These are phyloP conservation scores for Mechanitis mazaeus DNA, from an alignment of 2,888 invertebrate genomes.

Conservation along the genomic window DNA sequence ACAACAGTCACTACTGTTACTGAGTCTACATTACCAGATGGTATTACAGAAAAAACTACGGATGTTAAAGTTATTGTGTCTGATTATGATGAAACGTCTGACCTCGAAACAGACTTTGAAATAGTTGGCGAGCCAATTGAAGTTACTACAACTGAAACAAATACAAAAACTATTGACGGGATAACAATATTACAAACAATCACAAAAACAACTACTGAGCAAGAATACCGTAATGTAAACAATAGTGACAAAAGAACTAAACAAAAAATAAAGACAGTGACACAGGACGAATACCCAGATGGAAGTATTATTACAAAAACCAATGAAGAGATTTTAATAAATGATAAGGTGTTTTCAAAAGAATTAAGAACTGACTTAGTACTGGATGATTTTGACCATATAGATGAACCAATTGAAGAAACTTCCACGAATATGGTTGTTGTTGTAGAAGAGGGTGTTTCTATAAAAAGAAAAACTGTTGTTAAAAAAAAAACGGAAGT, in stretches of 20 bases:
- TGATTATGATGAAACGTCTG: constrained; percentile 30
- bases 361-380: background rate
- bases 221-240: constrained; percentile 12
- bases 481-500: constrained; percentile 35
- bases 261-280: constrained; percentile 13
- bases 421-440: constrained; percentile 31
- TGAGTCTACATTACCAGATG: constrained; percentile 24
- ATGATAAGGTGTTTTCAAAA: background rate
- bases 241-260: constrained; percentile 11
- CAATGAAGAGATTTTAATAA: constrained; percentile 15
- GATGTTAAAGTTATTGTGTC: constrained; percentile 38
- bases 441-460: constrained; percentile 33
- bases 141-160: constrained; percentile 13
- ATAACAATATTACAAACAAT: constrained; percentile 13
- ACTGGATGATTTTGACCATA: constrained; percentile 4
- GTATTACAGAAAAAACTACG: constrained; percentile 35
- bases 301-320: constrained; percentile 17
- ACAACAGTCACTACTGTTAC: constrained; percentile 18
- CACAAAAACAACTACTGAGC: constrained; percentile 15
- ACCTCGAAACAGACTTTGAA: constrained; percentile 22
- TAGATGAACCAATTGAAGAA: constrained; percentile 27
- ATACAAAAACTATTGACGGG: constrained; percentile 10
- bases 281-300: constrained; percentile 18
- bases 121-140: constrained; percentile 27
- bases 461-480: constrained; percentile 36